A percentile compares a stretch with the other conserved stretches of the same genome.
phyloP scores from a whole-genome alignment of 2,888 invertebrate genomes.

The Monochamus alternatus region DNA sequence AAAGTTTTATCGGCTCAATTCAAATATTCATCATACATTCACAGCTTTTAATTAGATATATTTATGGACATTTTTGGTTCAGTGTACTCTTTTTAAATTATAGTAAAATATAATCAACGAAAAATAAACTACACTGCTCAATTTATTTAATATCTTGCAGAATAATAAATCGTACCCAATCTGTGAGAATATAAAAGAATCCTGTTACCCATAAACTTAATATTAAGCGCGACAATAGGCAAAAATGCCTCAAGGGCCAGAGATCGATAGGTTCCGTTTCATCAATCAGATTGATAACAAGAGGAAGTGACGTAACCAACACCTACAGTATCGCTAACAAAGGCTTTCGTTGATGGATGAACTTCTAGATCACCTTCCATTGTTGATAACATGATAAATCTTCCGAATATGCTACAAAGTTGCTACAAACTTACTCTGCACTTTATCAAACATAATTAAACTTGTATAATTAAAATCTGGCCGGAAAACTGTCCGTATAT shows the following conservation, averaged over 20 bases:
- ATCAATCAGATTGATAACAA: constrained; percentile 64
- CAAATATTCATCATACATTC: no score
- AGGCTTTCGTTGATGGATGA: constrained; percentile 53
- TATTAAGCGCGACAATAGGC: constrained; percentile 29
- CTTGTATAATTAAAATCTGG: constrained; percentile 17
- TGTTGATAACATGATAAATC: constrained; percentile 55
- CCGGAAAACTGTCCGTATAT: background rate
- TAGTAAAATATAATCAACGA: no score
- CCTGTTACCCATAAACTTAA: constrained; percentile 33
- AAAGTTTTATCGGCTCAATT: no score
- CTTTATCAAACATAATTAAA: constrained; percentile 23
- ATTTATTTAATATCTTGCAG: background rate
- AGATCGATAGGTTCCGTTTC: constrained; percentile 53
- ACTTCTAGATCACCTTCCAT: constrained; percentile 50
- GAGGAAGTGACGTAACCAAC: constrained; percentile 62
- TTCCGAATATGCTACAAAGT: constrained; percentile 42
- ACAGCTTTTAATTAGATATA: no score
- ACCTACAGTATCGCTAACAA: constrained; percentile 59
- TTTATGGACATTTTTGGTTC: no score
- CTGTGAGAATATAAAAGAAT: constrained; percentile 28
- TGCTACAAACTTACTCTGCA: constrained; percentile 19
- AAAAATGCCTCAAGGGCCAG: constrained; percentile 39
- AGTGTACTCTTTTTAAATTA: no score
- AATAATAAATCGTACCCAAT: background rate
- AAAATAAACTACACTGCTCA: no score